phyloP scores from a whole-genome alignment of 2,113 vertebrate species.

The Ginglymostoma cirratum region DNA sequence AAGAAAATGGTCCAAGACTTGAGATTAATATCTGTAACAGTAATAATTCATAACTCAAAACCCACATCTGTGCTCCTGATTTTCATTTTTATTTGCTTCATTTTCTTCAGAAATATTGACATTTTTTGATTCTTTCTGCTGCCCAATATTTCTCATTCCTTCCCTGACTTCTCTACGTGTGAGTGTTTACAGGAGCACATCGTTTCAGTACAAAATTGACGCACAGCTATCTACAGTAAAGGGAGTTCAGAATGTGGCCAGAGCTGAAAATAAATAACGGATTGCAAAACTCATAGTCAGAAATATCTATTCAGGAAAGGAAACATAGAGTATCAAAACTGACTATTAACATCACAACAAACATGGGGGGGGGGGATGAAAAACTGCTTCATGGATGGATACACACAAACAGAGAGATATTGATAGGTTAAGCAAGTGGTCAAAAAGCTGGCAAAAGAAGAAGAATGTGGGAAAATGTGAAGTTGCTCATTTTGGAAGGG shows the following conservation, averaged over 20 bases:
- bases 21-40: neutral
- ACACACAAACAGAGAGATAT: too few relatives aligned
- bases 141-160: neutral
- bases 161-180: neutral
- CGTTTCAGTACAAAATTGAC: neutral
- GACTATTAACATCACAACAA: neutral
- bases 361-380: neutral
- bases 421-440: too few relatives aligned
- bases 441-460: too few relatives aligned
- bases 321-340: neutral
- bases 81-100: neutral
- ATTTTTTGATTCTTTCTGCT: neutral
- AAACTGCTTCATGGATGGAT: neutral
- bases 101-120: neutral
- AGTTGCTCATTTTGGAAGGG: too few relatives aligned
- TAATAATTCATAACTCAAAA: constrained; percentile 21
- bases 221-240: neutral
- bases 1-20: neutral
- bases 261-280: constrained; percentile 24
- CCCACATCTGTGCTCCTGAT: neutral
- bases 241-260: neutral
- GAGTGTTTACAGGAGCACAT: neutral
- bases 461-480: too few relatives aligned
- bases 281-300: neutral
- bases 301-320: constrained; percentile 11